Conservation (phyloP, 2,888 invertebrate species). For the Uropetala carovei region DNA sequence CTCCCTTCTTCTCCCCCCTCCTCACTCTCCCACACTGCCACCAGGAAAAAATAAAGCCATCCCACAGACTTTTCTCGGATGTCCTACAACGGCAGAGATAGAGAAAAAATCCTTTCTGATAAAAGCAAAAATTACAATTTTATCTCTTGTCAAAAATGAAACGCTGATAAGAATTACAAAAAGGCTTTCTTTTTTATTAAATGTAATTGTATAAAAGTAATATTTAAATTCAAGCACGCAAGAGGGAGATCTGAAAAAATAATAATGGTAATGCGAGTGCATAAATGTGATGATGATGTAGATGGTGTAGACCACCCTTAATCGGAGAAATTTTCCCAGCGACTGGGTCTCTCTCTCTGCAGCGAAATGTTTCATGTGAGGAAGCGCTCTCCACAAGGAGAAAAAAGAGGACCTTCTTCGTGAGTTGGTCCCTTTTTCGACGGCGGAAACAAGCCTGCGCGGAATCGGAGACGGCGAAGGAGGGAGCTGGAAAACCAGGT, state of each 20-base stretch:
- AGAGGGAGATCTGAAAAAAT: neutral
- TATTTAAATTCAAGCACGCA: neutral
- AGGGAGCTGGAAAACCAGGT: neutral
- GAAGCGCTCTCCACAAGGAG: too few relatives aligned
- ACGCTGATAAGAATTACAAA: neutral
- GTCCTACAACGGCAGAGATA: neutral
- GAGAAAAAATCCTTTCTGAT: neutral
- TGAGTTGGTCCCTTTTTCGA: too few relatives aligned
- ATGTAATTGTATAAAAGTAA: constrained; percentile 55
- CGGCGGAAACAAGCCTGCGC: too few relatives aligned
- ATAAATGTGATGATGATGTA: too few relatives aligned
- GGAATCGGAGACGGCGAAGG: too few relatives aligned
- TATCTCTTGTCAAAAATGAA: neutral
- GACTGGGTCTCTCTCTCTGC: too few relatives aligned
- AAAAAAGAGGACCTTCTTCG: too few relatives aligned
- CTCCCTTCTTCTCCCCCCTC: neutral
- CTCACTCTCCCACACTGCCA: neutral
- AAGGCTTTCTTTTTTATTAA: constrained; percentile 41
- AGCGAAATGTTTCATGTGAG: too few relatives aligned
- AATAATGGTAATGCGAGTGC: too few relatives aligned
- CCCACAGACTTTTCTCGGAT: neutral
- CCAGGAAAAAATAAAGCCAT: neutral
- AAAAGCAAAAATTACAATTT: neutral
- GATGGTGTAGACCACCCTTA: too few relatives aligned
- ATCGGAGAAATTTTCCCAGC: too few relatives aligned